Evolutionary conservation across 2,113 vertebrate genomes (phyloP).

Genomic region (Phoenicopterus ruber): DNA sequence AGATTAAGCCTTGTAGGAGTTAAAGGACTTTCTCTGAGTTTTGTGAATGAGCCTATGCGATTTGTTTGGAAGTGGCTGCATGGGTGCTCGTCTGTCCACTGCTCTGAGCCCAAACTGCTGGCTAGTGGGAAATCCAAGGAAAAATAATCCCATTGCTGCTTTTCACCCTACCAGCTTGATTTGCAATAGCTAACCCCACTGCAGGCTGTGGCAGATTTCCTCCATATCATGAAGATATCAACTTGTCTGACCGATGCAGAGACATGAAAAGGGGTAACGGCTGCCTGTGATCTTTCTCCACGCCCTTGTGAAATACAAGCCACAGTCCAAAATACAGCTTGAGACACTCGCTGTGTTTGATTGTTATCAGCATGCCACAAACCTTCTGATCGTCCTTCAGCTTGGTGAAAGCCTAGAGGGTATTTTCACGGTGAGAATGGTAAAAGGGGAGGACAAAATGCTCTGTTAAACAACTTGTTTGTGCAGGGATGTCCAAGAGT

Average conservation of each 20-base stretch:
- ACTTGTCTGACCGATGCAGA: neutral
- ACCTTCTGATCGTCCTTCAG: neutral
- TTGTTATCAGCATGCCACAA: neutral
- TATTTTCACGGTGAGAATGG: neutral
- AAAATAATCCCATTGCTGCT: neutral
- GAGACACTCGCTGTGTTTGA: neutral
- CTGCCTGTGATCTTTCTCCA: neutral
- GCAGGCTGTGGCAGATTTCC: neutral
- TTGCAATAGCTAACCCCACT: neutral
- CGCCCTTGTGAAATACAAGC: neutral
- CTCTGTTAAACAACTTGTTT: neutral
- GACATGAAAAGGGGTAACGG: neutral
- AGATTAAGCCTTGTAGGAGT: neutral
- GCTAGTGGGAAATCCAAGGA: neutral
- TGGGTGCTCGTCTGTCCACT: fast-evolving
- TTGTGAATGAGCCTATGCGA: neutral
- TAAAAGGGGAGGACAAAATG: neutral
- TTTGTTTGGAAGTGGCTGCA: neutral
- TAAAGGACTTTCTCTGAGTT: neutral
- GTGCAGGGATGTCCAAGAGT: neutral
- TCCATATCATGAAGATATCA: neutral
- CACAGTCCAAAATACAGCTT: neutral
- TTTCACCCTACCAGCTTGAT: neutral
- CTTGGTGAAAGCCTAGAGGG: neutral
- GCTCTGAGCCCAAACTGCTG: neutral